A percentile compares a stretch with the other conserved stretches of the same genome.
phyloP scores from a whole-genome alignment of 2,888 invertebrate species.

The Epiblema foenella region DNA sequence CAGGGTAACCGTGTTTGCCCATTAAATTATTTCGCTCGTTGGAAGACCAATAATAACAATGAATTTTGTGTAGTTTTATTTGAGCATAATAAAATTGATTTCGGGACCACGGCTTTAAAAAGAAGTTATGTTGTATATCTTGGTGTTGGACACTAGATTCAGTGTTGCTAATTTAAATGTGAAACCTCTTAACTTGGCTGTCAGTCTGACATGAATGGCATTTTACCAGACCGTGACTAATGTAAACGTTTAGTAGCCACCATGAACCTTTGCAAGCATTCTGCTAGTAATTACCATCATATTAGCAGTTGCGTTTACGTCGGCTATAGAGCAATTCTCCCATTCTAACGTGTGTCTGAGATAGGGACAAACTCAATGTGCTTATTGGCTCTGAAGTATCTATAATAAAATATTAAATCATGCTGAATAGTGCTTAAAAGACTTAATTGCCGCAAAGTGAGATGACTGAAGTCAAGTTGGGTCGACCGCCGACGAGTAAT shows the following conservation, averaged over 20 bases:
- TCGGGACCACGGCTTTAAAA: conserved; percentile 67
- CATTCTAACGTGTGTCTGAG: too few species aligned
- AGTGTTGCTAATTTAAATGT: conserved; percentile 48
- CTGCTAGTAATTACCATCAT: too few species aligned
- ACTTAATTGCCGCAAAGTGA: background rate
- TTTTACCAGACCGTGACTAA: background rate
- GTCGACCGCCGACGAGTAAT: conserved; percentile 21
- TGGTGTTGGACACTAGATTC: conserved; percentile 48
- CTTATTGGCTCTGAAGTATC: too few species aligned
- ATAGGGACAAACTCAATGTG: background rate
- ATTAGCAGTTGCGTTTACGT: background rate
- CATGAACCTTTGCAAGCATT: too few species aligned
- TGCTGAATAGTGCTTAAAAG: background rate
- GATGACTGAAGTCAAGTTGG: conserved; percentile 24
- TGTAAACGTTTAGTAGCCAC: too few species aligned
- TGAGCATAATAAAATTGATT: conserved; percentile 55
- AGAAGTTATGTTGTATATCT: conserved; percentile 47
- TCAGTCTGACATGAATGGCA: conserved; percentile 1
- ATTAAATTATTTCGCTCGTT: conserved; percentile 29
- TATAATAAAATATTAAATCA: too few species aligned
- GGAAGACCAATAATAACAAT: conserved; percentile 50
- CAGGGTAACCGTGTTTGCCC: conserved; percentile 61
- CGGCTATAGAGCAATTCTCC: background rate
- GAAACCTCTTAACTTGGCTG: conserved; percentile 9
- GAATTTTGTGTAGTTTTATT: conserved; percentile 58